Percentiles rank a stretch among this genome's conserved stretches.
phyloP scores from a whole-genome alignment of 2,888 invertebrate species.

The Mythimna pallens region DNA sequence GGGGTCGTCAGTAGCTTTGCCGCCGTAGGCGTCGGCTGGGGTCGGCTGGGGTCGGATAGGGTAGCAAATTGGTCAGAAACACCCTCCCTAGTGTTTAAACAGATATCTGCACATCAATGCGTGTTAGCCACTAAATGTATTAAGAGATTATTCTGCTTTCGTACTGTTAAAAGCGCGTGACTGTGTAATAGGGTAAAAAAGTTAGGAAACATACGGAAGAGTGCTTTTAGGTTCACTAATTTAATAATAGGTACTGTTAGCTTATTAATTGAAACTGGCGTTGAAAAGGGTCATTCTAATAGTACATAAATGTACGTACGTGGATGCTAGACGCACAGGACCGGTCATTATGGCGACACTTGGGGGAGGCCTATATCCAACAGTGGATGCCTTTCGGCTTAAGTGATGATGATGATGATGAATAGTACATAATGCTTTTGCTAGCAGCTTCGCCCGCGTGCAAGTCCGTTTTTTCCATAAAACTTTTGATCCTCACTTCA shows the following conservation, averaged over 20 bases:
- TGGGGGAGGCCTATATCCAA: too few relatives aligned
- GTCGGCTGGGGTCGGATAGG: slow-evolving; percentile 62
- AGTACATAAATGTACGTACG: too few relatives aligned
- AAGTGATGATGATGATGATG: too few relatives aligned
- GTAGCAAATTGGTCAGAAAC: slow-evolving; percentile 81
- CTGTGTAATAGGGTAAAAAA: slow-evolving; percentile 10
- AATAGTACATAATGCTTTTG: too few relatives aligned
- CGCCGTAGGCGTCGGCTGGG: slow-evolving; percentile 60
- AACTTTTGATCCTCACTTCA: too few relatives aligned
- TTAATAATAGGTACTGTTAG: not conserved
- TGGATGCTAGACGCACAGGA: too few relatives aligned
- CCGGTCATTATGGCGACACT: too few relatives aligned
- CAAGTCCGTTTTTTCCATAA: too few relatives aligned
- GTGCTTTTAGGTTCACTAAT: slow-evolving; percentile 17
- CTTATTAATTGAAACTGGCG: too few relatives aligned
- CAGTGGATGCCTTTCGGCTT: too few relatives aligned
- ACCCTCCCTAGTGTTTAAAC: slow-evolving; percentile 59
- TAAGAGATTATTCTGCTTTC: slow-evolving; percentile 45
- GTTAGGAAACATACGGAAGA: not conserved
- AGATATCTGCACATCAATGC: slow-evolving; percentile 61
- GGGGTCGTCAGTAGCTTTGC: slow-evolving; percentile 59
- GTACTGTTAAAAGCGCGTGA: slow-evolving; percentile 15
- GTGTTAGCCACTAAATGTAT: slow-evolving; percentile 49
- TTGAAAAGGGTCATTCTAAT: too few relatives aligned
- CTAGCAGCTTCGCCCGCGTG: too few relatives aligned